phyloP scores from a whole-genome alignment of 1,140 invertebrate species.

The Oreohelix idahoensis region DNA sequence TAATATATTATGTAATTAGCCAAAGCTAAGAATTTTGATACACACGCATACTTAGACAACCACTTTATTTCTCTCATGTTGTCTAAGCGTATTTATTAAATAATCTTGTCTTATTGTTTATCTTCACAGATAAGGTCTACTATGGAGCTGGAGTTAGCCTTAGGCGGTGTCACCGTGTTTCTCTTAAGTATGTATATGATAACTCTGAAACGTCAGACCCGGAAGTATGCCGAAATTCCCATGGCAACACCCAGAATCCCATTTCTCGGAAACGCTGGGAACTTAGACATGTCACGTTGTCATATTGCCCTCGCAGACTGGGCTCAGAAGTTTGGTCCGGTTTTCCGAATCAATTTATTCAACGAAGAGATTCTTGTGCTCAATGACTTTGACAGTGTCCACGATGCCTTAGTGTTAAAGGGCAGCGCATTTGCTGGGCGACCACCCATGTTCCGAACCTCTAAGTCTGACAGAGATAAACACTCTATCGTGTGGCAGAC shows the following conservation, averaged over 20 bases:
- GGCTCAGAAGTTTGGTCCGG: slow-evolving; percentile 53
- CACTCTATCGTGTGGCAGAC: slow-evolving; percentile 67
- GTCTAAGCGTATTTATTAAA: no score
- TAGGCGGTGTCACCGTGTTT: neutral
- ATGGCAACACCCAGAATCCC: slow-evolving; percentile 49
- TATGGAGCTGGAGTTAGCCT: slow-evolving; percentile 2
- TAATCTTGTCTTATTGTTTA: neutral
- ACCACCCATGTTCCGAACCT: slow-evolving; percentile 60
- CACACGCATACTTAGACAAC: no score
- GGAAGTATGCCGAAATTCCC: slow-evolving; percentile 48
- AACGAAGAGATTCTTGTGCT: slow-evolving; percentile 62
- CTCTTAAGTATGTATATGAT: neutral
- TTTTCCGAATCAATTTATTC: slow-evolving; percentile 57
- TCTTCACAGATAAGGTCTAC: slow-evolving; percentile 8
- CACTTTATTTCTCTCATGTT: no score
- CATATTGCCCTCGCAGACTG: slow-evolving; percentile 57
- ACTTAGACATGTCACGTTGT: slow-evolving; percentile 51
- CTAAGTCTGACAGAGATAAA: slow-evolving; percentile 44
- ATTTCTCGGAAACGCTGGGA: slow-evolving; percentile 55
- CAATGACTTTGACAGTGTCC: slow-evolving; percentile 55
- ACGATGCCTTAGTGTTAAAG: slow-evolving; percentile 57
- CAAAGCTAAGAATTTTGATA: no score
- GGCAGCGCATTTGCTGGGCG: slow-evolving; percentile 60
- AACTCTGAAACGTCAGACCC: neutral
- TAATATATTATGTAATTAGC: no score